These are phyloP conservation scores for Hartigia nigra DNA, from an alignment of 2,888 invertebrate species.

Conservation along the genomic window DNA sequence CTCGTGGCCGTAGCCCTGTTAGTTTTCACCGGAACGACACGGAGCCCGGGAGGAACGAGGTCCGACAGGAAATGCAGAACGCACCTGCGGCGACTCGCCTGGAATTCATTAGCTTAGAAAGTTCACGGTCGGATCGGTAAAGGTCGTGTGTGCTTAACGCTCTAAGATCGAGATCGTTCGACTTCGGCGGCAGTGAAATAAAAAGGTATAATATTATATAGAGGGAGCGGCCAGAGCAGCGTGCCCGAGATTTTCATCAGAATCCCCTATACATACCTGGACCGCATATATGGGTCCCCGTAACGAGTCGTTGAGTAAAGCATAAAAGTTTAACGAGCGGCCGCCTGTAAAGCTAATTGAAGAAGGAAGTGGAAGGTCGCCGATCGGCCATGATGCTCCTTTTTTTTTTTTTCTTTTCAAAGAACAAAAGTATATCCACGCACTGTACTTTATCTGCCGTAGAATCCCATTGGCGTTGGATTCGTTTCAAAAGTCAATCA, in stretches of 20 bases:
- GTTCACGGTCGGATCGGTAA: conserved; percentile 54
- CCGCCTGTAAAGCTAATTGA: conserved; percentile 55
- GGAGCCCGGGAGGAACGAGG: conserved; percentile 19
- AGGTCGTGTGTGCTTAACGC: conserved; percentile 25
- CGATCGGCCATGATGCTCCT: not conserved
- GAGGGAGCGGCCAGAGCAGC: conserved; percentile 21
- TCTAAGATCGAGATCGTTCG: conserved; percentile 7
- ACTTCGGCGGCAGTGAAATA: not conserved
- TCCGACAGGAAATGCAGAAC: conserved; percentile 37
- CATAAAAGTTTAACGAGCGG: conserved; percentile 57
- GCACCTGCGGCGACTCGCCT: conserved; percentile 30
- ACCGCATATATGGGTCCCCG: conserved; percentile 14
- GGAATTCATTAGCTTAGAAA: conserved; percentile 59
- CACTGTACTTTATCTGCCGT: not conserved
- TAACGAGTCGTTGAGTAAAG: conserved; percentile 51
- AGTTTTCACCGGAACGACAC: conserved; percentile 36
- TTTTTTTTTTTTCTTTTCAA: not conserved
- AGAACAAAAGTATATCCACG: not conserved
- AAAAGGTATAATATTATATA: not conserved
- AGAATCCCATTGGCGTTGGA: conserved; percentile 16
- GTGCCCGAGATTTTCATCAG: conserved; percentile 46
- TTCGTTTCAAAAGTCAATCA: conserved; percentile 58
- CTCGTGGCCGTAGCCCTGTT: not conserved
- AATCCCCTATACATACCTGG: not conserved
- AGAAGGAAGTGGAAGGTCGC: conserved; percentile 35